Evolutionary conservation across 2,888 invertebrate genomes (phyloP), one percentile per base, ranked within the genome.

Genomic region (Helobdella robusta): DNA sequence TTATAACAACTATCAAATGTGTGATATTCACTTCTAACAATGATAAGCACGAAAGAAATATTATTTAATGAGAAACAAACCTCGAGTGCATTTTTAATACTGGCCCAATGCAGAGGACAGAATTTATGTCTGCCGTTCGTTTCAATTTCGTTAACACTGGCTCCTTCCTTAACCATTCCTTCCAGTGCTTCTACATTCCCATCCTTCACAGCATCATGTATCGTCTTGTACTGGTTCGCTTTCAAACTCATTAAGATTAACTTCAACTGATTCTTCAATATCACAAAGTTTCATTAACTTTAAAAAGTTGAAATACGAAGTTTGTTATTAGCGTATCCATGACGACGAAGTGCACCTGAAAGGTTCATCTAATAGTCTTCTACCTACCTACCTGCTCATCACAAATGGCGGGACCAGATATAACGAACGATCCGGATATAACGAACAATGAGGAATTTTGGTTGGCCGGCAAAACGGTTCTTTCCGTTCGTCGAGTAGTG

Each of bases 81-180:
- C 76, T 80, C 79, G 11, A 80, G 66, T 30, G 78, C 75, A 5
- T 79, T 79, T 35, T 68, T 69, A 70, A 77, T 75, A 67, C 77
- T 76, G 0, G 79, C 78, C 65, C 77, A 74, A 64, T 80, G 79
- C 18, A 78, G 69, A 1, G 79, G 79, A 30, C 79, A 78, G 68
- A 80, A 80, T 66, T 75, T 76, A 67, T 79, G 76, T 35, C 72
- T 72, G 11, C 59, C 63, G 28, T 74, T 74, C n/a, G n/a, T n/a
- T 54, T 78, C 77, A 2, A 79, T 73, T 68, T 79, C 79, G 68
- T 80, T 80, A 59, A 80, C 76, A 70, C 78, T 79, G 63, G 78
- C 78, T 2, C 79, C 80, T 68, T 73, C 74, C 66, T 77, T 78
- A 30, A 80, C 77, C 76, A 79, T 77, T 5, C 70, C 66, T 69